Evolutionary conservation across 2,113 vertebrate genomes (phyloP), one percentile per base, ranked within the genome.

Genomic region (Urocynchramus pylzowi): DNA sequence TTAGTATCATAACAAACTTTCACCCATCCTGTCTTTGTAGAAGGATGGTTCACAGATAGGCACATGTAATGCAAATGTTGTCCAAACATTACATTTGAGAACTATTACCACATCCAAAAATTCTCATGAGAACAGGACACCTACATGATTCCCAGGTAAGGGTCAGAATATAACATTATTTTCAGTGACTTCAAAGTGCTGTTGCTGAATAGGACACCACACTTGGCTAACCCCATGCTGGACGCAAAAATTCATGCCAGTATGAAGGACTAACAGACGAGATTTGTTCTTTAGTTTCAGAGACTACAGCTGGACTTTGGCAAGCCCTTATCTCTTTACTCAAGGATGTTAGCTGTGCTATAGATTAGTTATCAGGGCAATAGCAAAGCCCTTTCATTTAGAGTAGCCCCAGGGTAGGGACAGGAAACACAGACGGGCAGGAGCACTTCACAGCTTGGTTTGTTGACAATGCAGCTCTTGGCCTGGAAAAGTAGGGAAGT

Each of bases 401-500:
- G 44, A 35, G 52, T 8, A 3, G 64, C 78, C 92, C 49, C 80
- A 79, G 85, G 93, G 94, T 22, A 73, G 85, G 12, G 82, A 68
- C 84, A 96, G 97, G 98, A 98, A 98, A 75, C 15, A 1, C 84
- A 41, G 75, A 89, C 84, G 78, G 75, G 92, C 92, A 93, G 76
- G 69, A 96, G 96, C 59, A 92, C 82, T 93, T 96, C 90, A 61
- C 91, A 83, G 89, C 92, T 61, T 59, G 84, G 41, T 42, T 44
- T 81, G 89, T 80, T 92, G 95, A 90, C 94, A 87, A 61, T 8
- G 9, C 68, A 37, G 84, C 79, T 84, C 73, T 68, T 83, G 90
- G 89, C 87, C 88, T 91, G 61, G 71, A 45, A 77, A 88, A 84
- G 96, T 59, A 37, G 95, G 97, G 97, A 97, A 97, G 87, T 97